Conservation (phyloP, 2,888 invertebrate genomes). For the Salticus scenicus region DNA sequence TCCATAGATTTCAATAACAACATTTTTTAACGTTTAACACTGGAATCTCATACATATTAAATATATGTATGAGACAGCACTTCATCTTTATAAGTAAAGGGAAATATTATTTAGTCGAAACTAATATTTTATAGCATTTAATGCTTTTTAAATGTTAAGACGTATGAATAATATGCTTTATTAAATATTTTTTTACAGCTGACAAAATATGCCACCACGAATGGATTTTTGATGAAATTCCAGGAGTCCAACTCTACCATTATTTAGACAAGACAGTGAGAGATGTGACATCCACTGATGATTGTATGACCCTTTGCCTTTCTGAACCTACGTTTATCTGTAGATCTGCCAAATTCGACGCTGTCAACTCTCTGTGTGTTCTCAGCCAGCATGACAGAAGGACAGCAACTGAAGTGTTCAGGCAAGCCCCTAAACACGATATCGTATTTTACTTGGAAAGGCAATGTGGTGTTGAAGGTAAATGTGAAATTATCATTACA, state of each 20-base stretch:
- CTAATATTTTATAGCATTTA: background rate
- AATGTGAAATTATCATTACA: background rate
- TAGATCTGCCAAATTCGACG: slow-evolving; percentile 62
- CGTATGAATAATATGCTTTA: too few relatives aligned
- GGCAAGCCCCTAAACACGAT: slow-evolving; percentile 20
- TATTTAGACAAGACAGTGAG: slow-evolving; percentile 47
- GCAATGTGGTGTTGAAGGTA: slow-evolving; percentile 62
- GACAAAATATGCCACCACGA: slow-evolving; percentile 48
- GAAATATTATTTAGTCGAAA: background rate
- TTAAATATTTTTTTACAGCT: background rate
- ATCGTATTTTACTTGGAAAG: slow-evolving; percentile 49
- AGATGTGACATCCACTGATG: slow-evolving; percentile 5
- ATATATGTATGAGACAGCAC: too few relatives aligned
- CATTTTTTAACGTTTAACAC: too few relatives aligned
- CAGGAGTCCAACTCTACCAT: slow-evolving; percentile 50
- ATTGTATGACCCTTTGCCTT: slow-evolving; percentile 46
- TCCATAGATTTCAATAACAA: too few relatives aligned
- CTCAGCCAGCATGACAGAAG: slow-evolving; percentile 62
- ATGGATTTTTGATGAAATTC: slow-evolving; percentile 56
- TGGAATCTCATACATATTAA: too few relatives aligned
- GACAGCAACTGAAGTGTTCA: slow-evolving; percentile 60
- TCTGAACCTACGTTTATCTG: slow-evolving; percentile 51
- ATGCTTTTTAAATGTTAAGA: background rate
- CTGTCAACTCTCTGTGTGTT: slow-evolving; percentile 29
- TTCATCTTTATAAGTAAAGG: too few relatives aligned